Conservation (phyloP, 1,140 invertebrate species). For the Caligus rogercresseyi region DNA sequence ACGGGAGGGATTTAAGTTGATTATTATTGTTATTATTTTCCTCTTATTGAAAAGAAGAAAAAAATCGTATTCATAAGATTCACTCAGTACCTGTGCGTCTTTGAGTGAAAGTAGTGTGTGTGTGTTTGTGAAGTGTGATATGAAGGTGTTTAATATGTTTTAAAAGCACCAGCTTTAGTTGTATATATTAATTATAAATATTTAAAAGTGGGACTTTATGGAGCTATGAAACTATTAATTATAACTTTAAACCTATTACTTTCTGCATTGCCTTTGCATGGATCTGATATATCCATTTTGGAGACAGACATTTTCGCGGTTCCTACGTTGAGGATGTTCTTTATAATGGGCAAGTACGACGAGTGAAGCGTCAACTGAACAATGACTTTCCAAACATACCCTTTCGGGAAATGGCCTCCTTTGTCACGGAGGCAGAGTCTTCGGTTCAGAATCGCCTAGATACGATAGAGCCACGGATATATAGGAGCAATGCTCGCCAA, state of each 20-base stretch:
- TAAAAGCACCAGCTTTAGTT: too few relatives aligned
- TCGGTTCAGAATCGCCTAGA: slow-evolving; percentile 6
- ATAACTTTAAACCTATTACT: not conserved
- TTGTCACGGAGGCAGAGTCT: slow-evolving; percentile 4
- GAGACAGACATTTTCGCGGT: not conserved
- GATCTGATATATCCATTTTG: not conserved
- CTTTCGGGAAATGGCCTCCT: slow-evolving; percentile 12
- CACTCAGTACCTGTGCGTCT: not conserved
- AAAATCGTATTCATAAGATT: not conserved
- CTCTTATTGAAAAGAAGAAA: too few relatives aligned
- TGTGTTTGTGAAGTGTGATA: not conserved
- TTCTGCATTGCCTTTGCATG: not conserved
- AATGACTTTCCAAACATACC: slow-evolving; percentile 4
- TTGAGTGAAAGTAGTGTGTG: too few relatives aligned
- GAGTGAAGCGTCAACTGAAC: not conserved
- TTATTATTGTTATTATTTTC: not conserved
- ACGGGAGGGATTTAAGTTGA: not conserved
- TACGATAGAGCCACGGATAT: slow-evolving; percentile 24
- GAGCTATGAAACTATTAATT: not conserved
- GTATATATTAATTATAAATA: too few relatives aligned
- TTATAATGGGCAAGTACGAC: not conserved
- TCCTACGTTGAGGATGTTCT: not conserved
- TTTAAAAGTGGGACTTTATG: too few relatives aligned
- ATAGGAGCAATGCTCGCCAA: slow-evolving; percentile 25
- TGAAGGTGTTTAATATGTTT: not conserved